phyloP scores from a whole-genome alignment of 2,888 invertebrate genomes.

The Linnaemya tessellans region DNA sequence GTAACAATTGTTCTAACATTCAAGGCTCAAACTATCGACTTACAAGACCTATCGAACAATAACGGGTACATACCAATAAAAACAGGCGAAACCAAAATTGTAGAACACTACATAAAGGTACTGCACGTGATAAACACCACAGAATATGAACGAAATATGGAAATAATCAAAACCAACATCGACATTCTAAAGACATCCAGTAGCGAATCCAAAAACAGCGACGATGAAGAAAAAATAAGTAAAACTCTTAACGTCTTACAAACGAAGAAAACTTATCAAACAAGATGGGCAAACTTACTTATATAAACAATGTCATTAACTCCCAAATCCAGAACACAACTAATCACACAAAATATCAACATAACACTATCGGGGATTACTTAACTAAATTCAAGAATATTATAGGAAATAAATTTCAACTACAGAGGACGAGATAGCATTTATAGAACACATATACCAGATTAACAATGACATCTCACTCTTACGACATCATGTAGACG shows the following conservation, averaged over 20 bases:
- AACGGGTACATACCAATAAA: too few species aligned
- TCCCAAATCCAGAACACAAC: slow-evolving; percentile 6
- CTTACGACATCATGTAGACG: too few species aligned
- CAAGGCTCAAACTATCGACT: too few species aligned
- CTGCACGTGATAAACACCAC: slow-evolving; percentile 29
- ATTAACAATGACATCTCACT: too few species aligned
- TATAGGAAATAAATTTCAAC: too few species aligned
- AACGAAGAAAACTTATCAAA: not conserved
- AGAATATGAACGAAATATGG: slow-evolving; percentile 15
- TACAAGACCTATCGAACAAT: too few species aligned
- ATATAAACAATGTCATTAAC: slow-evolving; percentile 13
- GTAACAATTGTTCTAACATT: too few species aligned
- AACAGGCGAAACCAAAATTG: too few species aligned
- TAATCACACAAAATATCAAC: not conserved
- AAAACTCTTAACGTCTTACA: too few species aligned
- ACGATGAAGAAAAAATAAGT: too few species aligned
- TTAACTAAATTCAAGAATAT: slow-evolving; percentile 21
- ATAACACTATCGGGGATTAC: not conserved
- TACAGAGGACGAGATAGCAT: not conserved
- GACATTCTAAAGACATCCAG: slow-evolving; percentile 17
- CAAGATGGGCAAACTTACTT: slow-evolving; percentile 12
- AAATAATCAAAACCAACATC: slow-evolving; percentile 28
- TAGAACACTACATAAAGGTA: slow-evolving; percentile 9
- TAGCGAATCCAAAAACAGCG: slow-evolving; percentile 15
- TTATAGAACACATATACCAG: not conserved